A percentile compares a stretch with the other conserved stretches of the same genome.
These are phyloP conservation scores for Oryzaephilus surinamensis DNA, from an alignment of 1,140 invertebrate genomes.

Conservation along the genomic window DNA sequence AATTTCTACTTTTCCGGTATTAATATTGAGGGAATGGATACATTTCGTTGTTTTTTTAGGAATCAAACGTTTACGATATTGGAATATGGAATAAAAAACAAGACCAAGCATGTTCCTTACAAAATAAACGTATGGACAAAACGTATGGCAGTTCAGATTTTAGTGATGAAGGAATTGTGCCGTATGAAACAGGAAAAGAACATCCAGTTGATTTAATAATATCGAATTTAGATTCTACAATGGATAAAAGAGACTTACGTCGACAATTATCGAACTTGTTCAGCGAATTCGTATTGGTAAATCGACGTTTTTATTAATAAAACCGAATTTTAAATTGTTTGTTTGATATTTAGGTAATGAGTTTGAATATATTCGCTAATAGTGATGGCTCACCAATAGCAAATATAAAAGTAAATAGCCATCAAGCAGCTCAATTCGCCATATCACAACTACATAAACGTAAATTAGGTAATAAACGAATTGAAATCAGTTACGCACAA, in stretches of 20 bases:
- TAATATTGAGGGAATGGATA: not conserved
- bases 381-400: conserved; percentile 59
- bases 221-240: conserved; percentile 66
- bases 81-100: not conserved
- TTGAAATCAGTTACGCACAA: conserved; percentile 64
- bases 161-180: conserved; percentile 16
- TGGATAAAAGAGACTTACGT: conserved; percentile 59
- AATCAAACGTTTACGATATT: not conserved
- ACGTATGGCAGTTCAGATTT: conserved; percentile 19
- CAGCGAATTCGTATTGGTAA: conserved; percentile 57
- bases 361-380: conserved; percentile 54
- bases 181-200: not conserved
- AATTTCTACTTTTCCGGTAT: too few relatives aligned
- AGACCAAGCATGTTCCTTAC: not conserved
- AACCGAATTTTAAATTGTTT: conserved; percentile 1
- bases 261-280: conserved; percentile 54
- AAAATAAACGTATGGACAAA: conserved; percentile 9
- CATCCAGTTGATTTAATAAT: conserved; percentile 55
- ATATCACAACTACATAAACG: conserved; percentile 74
- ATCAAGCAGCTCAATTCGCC: conserved; percentile 62
- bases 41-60: not conserved
- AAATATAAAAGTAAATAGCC: conserved; percentile 51
- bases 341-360: conserved; percentile 50
- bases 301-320: not conserved
- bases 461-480: conserved; percentile 73